Base-by-base conservation (phyloP, 2,888 invertebrate genomes). In the Doris montereyensis region DNA sequence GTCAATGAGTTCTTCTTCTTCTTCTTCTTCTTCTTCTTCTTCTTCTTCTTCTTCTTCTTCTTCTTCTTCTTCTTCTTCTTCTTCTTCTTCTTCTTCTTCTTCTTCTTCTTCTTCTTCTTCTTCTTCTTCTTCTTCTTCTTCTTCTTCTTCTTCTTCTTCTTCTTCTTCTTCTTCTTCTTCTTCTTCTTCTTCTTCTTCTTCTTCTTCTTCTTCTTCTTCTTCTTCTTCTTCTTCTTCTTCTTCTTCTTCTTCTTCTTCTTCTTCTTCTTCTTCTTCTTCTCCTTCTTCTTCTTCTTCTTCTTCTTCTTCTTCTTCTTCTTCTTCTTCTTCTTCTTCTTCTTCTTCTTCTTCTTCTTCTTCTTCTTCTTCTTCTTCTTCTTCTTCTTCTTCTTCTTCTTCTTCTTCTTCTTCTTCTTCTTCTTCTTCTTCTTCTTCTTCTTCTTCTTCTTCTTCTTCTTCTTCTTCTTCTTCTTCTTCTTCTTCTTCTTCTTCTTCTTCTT, bases 21-120 rank as follows among this genome's bases (percentile, higher is more conserved):
- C 62, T 62, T 62, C 62, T 62, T 62, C 62, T 62, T 62, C 62
- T 62, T 62, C 62, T 62, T 62, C 62, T 62, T 62, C 62, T 62
- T 62, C 62, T 62, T 62, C 62, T 62, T 62, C 62, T 62, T 62
- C 62, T 62, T 62, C 62, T 62, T 62, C 62, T 62, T 62, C 62
- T 62, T 62, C 62, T 62, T 62, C 62, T 62, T 62, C 62, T 62
- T 62, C 62, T 62, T 62, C 62, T 62, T 62, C 62, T 62, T 62
- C 62, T 62, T 62, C 62, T 62, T 62, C 62, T 62, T 62, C 62
- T 62, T 21, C 21, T 62, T 21, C 21, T 62, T 21, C 21, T 62
- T 24, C 21, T 62, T 21, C 21, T 62, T 21, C 21, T 62, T 21
- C 21, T 62, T 21, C 52, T 62, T 24, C 62, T 62, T 62, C 62